Base-by-base conservation (phyloP, 2,113 vertebrate species). In the Gymnarchus niloticus region DNA sequence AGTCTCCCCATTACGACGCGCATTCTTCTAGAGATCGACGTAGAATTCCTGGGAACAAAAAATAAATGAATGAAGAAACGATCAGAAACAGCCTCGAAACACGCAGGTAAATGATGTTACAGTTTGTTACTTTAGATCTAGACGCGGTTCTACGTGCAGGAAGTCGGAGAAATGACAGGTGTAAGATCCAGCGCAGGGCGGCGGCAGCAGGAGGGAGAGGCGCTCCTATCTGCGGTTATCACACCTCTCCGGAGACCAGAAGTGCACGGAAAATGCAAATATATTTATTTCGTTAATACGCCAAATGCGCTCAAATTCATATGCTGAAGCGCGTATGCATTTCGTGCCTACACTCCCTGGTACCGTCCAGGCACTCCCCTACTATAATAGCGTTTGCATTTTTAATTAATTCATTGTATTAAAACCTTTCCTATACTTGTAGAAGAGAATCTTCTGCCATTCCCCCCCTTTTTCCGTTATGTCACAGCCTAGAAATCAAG, bases 141-240 rank as follows among this genome's bases (percentile, higher is more conserved):
- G 21, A 78, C 2, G n/a, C n/a, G n/a, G n/a, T n/a, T n/a, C 57
- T 78, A 48, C 21, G 76, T 10, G 10, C 21, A 23, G 76, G 21
- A 78, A 78, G 80, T 52, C 23, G 44, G 25, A 33, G 48, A 56
- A 33, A 37, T 10, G 80, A 82, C 80, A 81, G 80, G 80, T 81
- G 49, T 12, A 54, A 7, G 23, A 23, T 28, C 9, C 80, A 8
- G 80, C 48, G 28, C 49, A 19, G 25, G 51, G 23, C 44, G 25
- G 51, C 25, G 80, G 49, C 23, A n/a, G 6, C 10, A 7, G 57
- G 6, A 7, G 21, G n/a, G 59, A 65, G 59, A 65, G 23, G 21
- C 80, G 49, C 49, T 33, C 28, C 25, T 23, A n/a, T 78, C 44
- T n/a, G 76, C 76, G 46, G 76, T 41, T 78, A 41, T 48, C 76